Evolutionary conservation across 2,797 vertebrate species (phyloP).

Genomic region (Numenius phaeopus): DNA sequence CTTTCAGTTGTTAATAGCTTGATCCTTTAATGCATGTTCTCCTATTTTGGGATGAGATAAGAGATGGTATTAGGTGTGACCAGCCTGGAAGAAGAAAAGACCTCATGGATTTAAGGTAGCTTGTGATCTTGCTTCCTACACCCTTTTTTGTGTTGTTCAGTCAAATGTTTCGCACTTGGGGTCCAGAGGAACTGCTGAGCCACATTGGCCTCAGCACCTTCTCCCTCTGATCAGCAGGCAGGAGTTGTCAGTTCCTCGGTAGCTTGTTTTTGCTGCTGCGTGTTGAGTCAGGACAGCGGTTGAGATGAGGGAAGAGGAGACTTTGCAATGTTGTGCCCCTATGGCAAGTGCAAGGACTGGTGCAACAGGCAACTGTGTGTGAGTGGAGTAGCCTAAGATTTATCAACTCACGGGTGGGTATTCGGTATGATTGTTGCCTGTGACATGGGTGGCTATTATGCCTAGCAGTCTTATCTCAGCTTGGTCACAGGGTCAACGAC

Average conservation of each 20-base stretch:
- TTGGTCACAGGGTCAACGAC: background rate
- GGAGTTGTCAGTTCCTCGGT: background rate
- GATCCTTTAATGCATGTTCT: background rate
- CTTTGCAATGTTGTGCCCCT: background rate
- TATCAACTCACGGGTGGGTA: background rate
- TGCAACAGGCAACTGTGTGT: background rate
- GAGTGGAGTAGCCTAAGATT: background rate
- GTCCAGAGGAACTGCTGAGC: slow-evolving; percentile 2
- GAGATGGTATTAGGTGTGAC: background rate
- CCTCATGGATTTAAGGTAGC: slow-evolving; percentile 1
- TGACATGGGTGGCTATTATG: rapidly evolving
- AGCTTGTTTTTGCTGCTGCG: background rate
- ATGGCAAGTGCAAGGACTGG: rapidly evolving
- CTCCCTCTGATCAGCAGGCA: background rate
- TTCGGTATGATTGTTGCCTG: rapidly evolving
- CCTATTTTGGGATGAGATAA: background rate
- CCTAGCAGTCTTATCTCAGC: background rate
- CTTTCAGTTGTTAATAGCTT: background rate
- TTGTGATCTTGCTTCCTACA: background rate
- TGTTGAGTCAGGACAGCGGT: background rate
- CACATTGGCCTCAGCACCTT: background rate
- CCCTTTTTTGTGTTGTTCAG: background rate
- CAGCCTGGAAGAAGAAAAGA: background rate
- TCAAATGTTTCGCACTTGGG: background rate
- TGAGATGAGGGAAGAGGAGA: background rate